A percentile compares a stretch with the other conserved stretches of the same genome.
phyloP scores from a whole-genome alignment of 2,113 vertebrate genomes.

The Ceyx melanurus region DNA sequence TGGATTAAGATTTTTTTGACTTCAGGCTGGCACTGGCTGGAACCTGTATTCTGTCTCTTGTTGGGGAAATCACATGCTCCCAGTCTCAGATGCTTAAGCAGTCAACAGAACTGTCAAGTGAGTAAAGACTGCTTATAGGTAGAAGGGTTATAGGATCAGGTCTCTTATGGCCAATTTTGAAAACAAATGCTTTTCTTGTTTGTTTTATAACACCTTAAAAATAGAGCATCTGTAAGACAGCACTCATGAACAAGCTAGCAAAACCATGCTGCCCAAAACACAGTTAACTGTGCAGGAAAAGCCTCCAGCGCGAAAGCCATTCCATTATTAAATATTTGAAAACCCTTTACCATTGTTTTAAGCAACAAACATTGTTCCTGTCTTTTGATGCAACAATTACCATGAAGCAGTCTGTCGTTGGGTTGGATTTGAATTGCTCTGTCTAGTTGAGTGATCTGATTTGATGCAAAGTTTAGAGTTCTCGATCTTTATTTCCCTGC shows the following conservation, averaged over 20 bases:
- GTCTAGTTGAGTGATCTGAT: neutral
- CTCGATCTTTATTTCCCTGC: slow-evolving; percentile 32
- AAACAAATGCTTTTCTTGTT: slow-evolving; percentile 15
- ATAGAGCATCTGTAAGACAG: neutral
- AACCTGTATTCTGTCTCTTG: neutral
- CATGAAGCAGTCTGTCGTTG: neutral
- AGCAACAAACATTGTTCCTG: neutral
- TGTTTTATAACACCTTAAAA: neutral
- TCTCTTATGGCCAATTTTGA: neutral
- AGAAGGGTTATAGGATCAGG: neutral
- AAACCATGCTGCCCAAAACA: neutral
- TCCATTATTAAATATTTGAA: neutral
- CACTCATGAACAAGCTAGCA: neutral
- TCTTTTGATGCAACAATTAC: slow-evolving; percentile 19
- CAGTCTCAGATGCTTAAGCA: neutral
- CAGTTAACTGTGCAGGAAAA: neutral
- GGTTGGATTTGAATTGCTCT: neutral
- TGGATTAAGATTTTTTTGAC: neutral
- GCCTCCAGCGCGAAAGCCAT: neutral
- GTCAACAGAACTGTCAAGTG: neutral
- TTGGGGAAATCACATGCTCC: neutral
- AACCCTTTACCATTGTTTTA: neutral
- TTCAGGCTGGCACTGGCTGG: neutral
- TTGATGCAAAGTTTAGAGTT: neutral
- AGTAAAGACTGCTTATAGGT: neutral